These are phyloP conservation scores for Ptilodon capucinus DNA, from an alignment of 2,888 invertebrate genomes.

Conservation along the genomic window DNA sequence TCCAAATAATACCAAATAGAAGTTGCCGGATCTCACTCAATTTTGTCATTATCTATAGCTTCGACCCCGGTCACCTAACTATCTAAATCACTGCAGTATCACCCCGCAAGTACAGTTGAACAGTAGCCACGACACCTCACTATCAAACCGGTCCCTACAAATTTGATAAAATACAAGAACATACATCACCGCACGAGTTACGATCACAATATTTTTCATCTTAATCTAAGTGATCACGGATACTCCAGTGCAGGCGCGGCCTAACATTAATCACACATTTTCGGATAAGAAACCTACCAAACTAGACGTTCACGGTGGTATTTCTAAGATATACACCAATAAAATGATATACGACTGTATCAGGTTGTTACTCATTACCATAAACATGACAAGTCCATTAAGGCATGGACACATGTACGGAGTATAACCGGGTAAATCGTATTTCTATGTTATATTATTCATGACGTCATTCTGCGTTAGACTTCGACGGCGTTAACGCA, in stretches of 20 bases:
- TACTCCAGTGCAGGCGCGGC: conserved; percentile 21
- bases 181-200: conserved; percentile 23
- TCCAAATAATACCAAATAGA: no score
- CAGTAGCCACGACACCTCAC: conserved; percentile 25
- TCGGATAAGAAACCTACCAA: conserved; percentile 51
- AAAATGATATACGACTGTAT: conserved; percentile 73
- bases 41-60: background rate
- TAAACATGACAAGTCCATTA: conserved; percentile 82
- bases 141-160: conserved; percentile 28
- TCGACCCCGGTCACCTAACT: conserved; percentile 1
- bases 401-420: conserved; percentile 56
- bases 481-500: conserved; percentile 31
- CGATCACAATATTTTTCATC: conserved; percentile 53
- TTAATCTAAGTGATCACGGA: conserved; percentile 50
- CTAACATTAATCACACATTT: conserved; percentile 64
- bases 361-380: conserved; percentile 69
- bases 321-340: conserved; percentile 44
- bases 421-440: conserved; percentile 43
- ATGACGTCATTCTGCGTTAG: conserved; percentile 43
- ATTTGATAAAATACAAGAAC: conserved; percentile 31
- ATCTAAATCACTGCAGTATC: background rate
- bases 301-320: conserved; percentile 20
- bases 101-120: conserved; percentile 7
- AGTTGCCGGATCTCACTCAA: background rate
- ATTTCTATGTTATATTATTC: conserved; percentile 48